Evolutionary conservation across 2,888 invertebrate species (phyloP).

Genomic region (Hirtodrosophila confusa): DNA sequence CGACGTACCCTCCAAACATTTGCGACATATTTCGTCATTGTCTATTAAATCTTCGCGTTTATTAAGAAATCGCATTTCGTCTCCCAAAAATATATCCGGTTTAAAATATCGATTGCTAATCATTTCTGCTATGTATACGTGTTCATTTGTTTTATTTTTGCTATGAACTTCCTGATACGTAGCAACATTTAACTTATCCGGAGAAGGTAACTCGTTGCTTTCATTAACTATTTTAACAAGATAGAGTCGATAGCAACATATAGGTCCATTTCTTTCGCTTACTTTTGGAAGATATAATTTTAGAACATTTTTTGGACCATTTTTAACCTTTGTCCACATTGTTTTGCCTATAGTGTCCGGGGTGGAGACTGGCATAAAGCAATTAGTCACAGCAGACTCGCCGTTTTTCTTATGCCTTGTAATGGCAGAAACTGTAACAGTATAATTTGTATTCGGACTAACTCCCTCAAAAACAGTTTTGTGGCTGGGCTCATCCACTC

Average conservation of each 20-base stretch:
- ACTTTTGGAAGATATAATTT: constrained; percentile 90
- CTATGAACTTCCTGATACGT: constrained; percentile 90
- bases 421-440: constrained; percentile 90
- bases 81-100: constrained; percentile 90
- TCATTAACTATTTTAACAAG: constrained; percentile 88
- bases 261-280: constrained; percentile 93
- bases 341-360: constrained; percentile 86
- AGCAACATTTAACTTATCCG: constrained; percentile 88
- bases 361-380: constrained; percentile 89
- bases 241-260: constrained; percentile 94
- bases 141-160: constrained; percentile 85
- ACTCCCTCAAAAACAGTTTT: constrained; percentile 87
- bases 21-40: constrained; percentile 78
- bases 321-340: constrained; percentile 87
- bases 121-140: constrained; percentile 94
- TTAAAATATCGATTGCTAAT: constrained; percentile 89
- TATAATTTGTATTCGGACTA: constrained; percentile 93
- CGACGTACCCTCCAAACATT: constrained; percentile 74
- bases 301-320: constrained; percentile 88
- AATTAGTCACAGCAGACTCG: constrained; percentile 87
- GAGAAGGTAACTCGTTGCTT: constrained; percentile 88
- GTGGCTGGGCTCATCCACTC: constrained; percentile 85
- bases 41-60: constrained; percentile 64
- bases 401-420: constrained; percentile 91
- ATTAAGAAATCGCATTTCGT: constrained; percentile 85